phyloP scores from a whole-genome alignment of 2,113 vertebrate species.

The Notarius quadriscutis region DNA sequence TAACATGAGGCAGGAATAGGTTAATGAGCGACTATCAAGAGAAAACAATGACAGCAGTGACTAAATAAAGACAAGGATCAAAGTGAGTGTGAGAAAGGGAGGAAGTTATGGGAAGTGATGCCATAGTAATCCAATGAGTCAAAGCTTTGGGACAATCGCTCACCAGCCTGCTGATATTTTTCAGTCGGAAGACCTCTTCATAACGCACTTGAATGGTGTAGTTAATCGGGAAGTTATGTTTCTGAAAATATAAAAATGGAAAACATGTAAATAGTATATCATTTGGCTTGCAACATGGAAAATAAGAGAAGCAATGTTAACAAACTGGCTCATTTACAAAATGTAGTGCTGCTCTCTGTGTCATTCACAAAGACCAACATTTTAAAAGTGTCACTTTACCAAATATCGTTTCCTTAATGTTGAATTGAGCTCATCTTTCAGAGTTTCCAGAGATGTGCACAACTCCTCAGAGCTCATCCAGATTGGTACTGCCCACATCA shows the following conservation, averaged over 20 bases:
- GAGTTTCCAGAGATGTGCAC: conserved; percentile 67
- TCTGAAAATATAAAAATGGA: conserved; percentile 57
- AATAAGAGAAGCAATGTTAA: not conserved
- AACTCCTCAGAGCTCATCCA: conserved; percentile 50
- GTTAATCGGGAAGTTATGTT: conserved; percentile 76
- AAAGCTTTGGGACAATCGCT: conserved; percentile 34
- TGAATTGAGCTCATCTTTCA: conserved; percentile 65
- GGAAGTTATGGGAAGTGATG: not conserved
- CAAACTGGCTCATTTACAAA: not conserved
- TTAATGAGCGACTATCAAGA: not conserved
- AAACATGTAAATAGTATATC: not conserved
- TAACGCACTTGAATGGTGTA: conserved; percentile 71
- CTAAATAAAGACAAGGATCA: not conserved
- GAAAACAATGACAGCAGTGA: not conserved
- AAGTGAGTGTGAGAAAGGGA: not conserved
- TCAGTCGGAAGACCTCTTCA: conserved; percentile 70
- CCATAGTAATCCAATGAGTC: conserved; percentile 35
- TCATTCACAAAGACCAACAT: not conserved
- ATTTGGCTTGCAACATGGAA: not conserved
- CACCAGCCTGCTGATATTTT: conserved; percentile 73
- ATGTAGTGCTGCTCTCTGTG: not conserved
- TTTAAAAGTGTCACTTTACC: conserved; percentile 62
- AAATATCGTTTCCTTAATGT: conserved; percentile 67
- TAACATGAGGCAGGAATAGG: not conserved
- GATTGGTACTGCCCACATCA: conserved; percentile 59